These are phyloP conservation scores for Odocoileus virginianus DNA, from an alignment of 2,113 vertebrate genomes.

Conservation along the genomic window DNA sequence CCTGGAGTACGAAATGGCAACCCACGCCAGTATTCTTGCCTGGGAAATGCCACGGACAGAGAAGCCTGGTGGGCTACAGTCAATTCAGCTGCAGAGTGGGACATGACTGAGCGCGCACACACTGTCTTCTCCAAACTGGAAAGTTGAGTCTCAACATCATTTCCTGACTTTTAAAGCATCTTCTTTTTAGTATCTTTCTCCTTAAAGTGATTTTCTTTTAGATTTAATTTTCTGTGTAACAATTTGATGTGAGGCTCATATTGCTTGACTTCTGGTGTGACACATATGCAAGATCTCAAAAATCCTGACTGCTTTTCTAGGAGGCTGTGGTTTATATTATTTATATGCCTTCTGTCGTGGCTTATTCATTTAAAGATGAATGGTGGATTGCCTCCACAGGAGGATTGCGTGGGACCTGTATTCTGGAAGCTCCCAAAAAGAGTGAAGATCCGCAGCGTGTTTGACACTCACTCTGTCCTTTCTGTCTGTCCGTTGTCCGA, in stretches of 20 bases:
- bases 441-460: too few species aligned
- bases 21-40: not conserved
- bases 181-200: not conserved
- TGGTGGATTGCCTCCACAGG: not conserved
- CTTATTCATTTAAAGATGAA: not conserved
- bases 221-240: not conserved
- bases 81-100: not conserved
- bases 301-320: not conserved
- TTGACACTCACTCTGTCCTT: not conserved
- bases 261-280: not conserved
- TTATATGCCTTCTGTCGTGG: not conserved
- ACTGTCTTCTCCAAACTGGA: not conserved
- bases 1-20: not conserved
- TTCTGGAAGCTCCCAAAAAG: not conserved
- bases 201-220: not conserved
- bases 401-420: too few species aligned
- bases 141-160: not conserved
- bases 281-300: not conserved
- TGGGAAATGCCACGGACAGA: not conserved
- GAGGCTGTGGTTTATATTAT: not conserved
- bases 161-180: not conserved
- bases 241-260: not conserved
- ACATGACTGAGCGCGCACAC: fast-evolving
- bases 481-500: not conserved
- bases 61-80: not conserved